Conservation (phyloP, 2,797 vertebrate genomes). For the Diglossa cyanea region DNA sequence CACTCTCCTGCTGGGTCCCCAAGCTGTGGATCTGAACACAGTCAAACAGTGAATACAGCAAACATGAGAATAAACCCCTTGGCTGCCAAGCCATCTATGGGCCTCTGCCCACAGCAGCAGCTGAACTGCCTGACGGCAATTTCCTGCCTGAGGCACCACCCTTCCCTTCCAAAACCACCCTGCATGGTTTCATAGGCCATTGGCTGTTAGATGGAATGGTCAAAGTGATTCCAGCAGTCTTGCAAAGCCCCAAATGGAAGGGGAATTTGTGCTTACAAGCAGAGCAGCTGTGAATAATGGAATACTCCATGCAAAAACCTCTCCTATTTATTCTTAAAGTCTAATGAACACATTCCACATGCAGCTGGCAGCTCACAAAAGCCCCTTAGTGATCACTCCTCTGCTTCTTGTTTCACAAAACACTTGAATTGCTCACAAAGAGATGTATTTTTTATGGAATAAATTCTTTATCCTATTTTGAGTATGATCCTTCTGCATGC, state of each 20-base stretch:
- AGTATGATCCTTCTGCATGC: background rate
- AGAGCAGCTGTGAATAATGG: slow-evolving; percentile 41
- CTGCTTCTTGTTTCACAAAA: slow-evolving; percentile 33
- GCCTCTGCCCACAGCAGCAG: background rate
- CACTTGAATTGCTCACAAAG: background rate
- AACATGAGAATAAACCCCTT: background rate
- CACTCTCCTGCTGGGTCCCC: background rate
- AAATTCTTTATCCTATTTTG: background rate
- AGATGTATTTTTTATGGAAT: background rate
- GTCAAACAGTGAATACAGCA: background rate
- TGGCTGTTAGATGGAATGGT: background rate
- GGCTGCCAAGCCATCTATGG: background rate
- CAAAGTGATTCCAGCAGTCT: background rate
- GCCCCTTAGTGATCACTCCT: slow-evolving; percentile 1
- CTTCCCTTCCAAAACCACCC: background rate
- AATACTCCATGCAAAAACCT: background rate
- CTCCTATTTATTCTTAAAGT: slow-evolving; percentile 10
- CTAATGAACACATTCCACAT: slow-evolving; percentile 13
- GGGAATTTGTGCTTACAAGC: background rate
- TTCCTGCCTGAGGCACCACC: background rate
- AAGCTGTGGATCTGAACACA: background rate
- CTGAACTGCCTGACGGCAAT: background rate
- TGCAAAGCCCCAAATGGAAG: background rate
- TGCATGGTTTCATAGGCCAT: background rate
- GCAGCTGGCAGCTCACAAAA: slow-evolving; percentile 58